Conservation (phyloP, 23 tunicate genomes). For the Diplosoma virens region DNA sequence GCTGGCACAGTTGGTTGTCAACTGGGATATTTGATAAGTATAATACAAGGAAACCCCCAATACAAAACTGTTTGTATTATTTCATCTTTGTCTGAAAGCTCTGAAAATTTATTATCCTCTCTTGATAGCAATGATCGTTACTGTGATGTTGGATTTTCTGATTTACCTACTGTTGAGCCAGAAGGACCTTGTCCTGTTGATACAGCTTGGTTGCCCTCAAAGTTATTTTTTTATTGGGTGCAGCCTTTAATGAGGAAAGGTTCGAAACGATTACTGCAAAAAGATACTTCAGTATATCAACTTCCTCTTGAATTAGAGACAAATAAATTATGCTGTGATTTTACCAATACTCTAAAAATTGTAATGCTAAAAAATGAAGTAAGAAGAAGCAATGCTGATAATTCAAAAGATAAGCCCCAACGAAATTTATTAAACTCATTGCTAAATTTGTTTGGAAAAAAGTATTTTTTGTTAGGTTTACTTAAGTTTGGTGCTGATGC, state of each 20-base stretch:
- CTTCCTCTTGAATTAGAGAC: slow-evolving; percentile 71
- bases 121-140: neutral
- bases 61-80: slow-evolving; percentile 54
- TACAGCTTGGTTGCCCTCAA: slow-evolving; percentile 37
- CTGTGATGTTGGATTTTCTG: slow-evolving; percentile 9
- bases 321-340: slow-evolving; percentile 30
- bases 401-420: slow-evolving; percentile 3
- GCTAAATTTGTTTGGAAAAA: slow-evolving; percentile 45
- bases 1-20: slow-evolving; percentile 54
- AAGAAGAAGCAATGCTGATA: neutral
- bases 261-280: slow-evolving; percentile 27
- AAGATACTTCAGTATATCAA: slow-evolving; percentile 47
- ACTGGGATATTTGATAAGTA: slow-evolving; percentile 23
- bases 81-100: slow-evolving; percentile 9
- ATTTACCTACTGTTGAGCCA: slow-evolving; percentile 9
- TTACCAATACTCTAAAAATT: slow-evolving; percentile 11
- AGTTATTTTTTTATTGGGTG: slow-evolving; percentile 79
- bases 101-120: slow-evolving; percentile 8
- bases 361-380: neutral
- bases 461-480: slow-evolving; percentile 60
- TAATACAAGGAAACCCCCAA: slow-evolving; percentile 28
- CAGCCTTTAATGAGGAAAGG: slow-evolving; percentile 75
- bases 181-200: slow-evolving; percentile 60
- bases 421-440: slow-evolving; percentile 31
- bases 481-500: slow-evolving; percentile 61